These are phyloP conservation scores for Perccottus glenii DNA, from an alignment of 2,113 vertebrate species.

Conservation along the genomic window DNA sequence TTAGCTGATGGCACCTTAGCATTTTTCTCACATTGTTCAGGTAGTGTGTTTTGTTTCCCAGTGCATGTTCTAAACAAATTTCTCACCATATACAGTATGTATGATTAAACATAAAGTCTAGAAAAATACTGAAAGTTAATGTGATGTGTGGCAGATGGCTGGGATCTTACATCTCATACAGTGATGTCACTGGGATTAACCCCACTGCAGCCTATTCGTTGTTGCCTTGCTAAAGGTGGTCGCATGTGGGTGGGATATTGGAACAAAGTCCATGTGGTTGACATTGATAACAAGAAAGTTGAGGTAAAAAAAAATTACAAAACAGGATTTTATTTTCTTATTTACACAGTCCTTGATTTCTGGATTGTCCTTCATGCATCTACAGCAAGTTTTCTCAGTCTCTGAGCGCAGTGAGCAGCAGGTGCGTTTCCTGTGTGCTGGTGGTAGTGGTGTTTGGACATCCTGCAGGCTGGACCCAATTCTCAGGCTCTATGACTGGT, in stretches of 20 bases:
- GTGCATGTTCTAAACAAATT: not conserved
- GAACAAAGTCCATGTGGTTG: constrained; percentile 80
- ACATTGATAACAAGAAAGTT: constrained; percentile 64
- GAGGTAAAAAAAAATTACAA: constrained; percentile 62
- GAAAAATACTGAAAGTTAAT: not conserved
- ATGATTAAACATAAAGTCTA: not conserved
- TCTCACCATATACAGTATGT: too few relatives aligned
- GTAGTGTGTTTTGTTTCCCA: constrained; percentile 41
- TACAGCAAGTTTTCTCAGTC: constrained; percentile 75
- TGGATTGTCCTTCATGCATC: not conserved
- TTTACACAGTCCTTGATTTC: not conserved
- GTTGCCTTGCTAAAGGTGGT: constrained; percentile 73
- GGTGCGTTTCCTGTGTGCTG: constrained; percentile 81
- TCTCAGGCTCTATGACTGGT: constrained; percentile 81
- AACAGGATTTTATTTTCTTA: not conserved
- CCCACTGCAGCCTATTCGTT: constrained; percentile 80
- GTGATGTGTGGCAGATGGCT: constrained; percentile 63
- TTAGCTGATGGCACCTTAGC: constrained; percentile 78
- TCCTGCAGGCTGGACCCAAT: constrained; percentile 78
- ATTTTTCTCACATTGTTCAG: constrained; percentile 75
- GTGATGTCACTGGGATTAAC: constrained; percentile 68
- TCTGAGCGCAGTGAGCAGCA: constrained; percentile 81
- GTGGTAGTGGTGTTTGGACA: constrained; percentile 80
- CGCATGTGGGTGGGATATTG: constrained; percentile 82
- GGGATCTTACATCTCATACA: constrained; percentile 75